Percentiles rank a stretch among this genome's conserved stretches.
These are phyloP conservation scores for Meloidogyne chitwoodi DNA, from an alignment of 1,140 invertebrate genomes.

Conservation along the genomic window DNA sequence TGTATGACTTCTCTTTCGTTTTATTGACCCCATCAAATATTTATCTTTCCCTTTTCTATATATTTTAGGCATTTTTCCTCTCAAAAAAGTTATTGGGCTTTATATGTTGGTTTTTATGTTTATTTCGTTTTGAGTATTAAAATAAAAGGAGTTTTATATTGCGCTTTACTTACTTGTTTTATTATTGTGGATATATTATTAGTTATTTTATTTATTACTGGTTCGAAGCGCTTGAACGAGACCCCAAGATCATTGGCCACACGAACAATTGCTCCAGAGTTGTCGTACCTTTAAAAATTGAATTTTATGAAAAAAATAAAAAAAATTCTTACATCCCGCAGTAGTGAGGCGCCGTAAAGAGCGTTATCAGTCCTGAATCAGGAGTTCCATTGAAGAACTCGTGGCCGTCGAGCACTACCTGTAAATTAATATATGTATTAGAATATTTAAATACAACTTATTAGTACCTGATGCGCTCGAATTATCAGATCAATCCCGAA, in stretches of 20 bases:
- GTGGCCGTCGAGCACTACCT: background rate
- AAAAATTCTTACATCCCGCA: background rate
- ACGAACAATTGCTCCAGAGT: background rate
- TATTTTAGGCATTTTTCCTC: too few species aligned
- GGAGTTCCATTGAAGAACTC: background rate
- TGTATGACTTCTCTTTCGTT: too few species aligned
- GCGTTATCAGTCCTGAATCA: background rate
- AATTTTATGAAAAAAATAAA: background rate
- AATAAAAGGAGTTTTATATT: too few species aligned
- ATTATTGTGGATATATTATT: too few species aligned
- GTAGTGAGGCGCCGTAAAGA: background rate
- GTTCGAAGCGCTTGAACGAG: background rate
- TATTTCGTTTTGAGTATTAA: too few species aligned
- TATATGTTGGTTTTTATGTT: too few species aligned
- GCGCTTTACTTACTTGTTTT: too few species aligned
- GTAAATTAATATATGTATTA: background rate
- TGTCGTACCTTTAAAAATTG: background rate
- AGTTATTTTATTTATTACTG: too few species aligned
- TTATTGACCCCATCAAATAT: too few species aligned
- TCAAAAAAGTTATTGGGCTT: too few species aligned
- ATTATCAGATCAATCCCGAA: background rate
- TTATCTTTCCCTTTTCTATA: too few species aligned
- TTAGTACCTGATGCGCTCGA: background rate
- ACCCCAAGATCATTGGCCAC: background rate
- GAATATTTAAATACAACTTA: background rate